Percentiles rank a stretch among this genome's conserved stretches.
Evolutionary conservation across 2,797 vertebrate genomes (phyloP).

Genomic region (Margarornis squamiger): DNA sequence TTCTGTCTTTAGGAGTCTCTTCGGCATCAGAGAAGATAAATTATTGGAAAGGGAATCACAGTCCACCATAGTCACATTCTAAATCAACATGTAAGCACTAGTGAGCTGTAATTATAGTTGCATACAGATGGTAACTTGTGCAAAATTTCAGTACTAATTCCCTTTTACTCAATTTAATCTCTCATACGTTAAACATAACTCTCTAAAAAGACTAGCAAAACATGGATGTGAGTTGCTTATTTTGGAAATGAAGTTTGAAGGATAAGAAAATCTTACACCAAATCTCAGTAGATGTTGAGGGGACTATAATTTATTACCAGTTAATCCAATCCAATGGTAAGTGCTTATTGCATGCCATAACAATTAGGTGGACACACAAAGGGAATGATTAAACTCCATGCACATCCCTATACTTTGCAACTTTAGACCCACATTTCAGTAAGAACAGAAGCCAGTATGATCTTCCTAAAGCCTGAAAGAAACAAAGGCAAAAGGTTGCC

Average conservation of each 20-base stretch:
- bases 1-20: background rate
- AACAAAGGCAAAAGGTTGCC: background rate
- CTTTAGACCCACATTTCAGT: background rate
- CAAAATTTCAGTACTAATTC: background rate
- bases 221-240: background rate
- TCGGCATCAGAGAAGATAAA: background rate
- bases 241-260: background rate
- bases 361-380: background rate
- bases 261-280: background rate
- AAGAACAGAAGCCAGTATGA: background rate
- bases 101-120: background rate
- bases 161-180: background rate
- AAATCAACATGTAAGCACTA: background rate
- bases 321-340: background rate
- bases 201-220: background rate
- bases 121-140: background rate
- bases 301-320: background rate
- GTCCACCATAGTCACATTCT: background rate
- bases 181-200: background rate
- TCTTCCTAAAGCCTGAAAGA: background rate
- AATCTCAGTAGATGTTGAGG: background rate
- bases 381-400: background rate
- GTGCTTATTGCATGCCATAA: background rate
- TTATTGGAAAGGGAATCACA: background rate
- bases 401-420: background rate